Evolutionary conservation across 2,113 vertebrate genomes (phyloP).

Genomic region (Osmerus mordax): DNA sequence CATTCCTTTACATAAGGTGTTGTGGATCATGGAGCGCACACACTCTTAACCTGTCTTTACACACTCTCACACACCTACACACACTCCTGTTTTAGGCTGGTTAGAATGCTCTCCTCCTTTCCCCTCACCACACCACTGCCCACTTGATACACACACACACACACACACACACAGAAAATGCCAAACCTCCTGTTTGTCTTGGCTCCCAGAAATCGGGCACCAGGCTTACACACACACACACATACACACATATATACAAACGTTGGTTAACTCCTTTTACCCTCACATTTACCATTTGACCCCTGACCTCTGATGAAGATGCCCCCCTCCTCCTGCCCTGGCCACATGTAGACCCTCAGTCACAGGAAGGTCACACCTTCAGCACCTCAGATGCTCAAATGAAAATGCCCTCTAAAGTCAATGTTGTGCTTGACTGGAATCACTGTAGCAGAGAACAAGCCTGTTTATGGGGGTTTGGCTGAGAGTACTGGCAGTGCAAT

Average conservation of each 20-base stretch:
- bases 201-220: conserved; percentile 29
- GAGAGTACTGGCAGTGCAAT: too few species aligned
- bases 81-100: too few species aligned
- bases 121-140: conserved; percentile 15
- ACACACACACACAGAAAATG: conserved; percentile 42
- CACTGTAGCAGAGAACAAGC: background rate
- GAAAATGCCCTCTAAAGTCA: too few species aligned
- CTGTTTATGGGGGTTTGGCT: conserved; percentile 5
- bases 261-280: conserved; percentile 36
- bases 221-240: conserved; percentile 17
- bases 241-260: conserved; percentile 26
- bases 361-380: too few species aligned
- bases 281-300: conserved; percentile 17
- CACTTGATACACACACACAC: conserved; percentile 25
- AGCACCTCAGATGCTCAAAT: too few species aligned
- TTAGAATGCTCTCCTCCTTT: conserved; percentile 30
- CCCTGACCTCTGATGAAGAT: conserved; percentile 15
- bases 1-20: too few species aligned
- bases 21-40: too few species aligned
- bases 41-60: too few species aligned
- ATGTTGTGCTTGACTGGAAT: background rate
- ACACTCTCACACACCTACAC: conserved; percentile 2
- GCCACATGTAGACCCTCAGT: too few species aligned
- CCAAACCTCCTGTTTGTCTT: conserved; percentile 57
- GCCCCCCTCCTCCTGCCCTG: background rate